Evolutionary conservation across 2,797 vertebrate genomes (phyloP).

Genomic region (Bradypus variegatus): DNA sequence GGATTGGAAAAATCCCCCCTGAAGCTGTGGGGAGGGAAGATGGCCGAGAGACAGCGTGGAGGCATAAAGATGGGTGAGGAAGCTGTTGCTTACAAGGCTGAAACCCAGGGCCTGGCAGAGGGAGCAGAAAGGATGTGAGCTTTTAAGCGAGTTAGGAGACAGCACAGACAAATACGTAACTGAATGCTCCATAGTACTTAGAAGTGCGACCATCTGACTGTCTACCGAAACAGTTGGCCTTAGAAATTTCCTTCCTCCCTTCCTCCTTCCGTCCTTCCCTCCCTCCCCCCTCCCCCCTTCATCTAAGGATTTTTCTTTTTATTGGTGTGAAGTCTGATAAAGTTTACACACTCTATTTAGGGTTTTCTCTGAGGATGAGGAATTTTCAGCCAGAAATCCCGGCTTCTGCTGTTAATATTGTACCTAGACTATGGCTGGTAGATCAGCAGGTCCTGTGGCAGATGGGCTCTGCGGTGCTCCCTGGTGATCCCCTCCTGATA

Average conservation of each 20-base stretch:
- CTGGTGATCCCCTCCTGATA: too few relatives aligned
- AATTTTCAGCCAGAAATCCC: not conserved
- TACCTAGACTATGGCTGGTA: not conserved
- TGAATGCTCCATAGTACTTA: not conserved
- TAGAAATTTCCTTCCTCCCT: not conserved
- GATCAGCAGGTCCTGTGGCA: not conserved
- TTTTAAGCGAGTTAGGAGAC: not conserved
- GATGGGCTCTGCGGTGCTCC: too few relatives aligned
- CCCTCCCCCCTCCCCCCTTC: not conserved
- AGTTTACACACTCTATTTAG: not conserved
- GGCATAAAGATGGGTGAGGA: not conserved
- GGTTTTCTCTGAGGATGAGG: not conserved
- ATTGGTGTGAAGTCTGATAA: not conserved
- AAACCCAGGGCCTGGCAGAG: not conserved
- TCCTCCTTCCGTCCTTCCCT: too few relatives aligned
- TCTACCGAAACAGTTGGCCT: not conserved
- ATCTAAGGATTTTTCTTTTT: not conserved
- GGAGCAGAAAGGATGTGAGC: not conserved
- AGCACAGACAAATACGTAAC: not conserved
- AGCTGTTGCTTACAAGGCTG: not conserved
- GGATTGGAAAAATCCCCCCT: not conserved
- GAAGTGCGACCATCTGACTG: not conserved
- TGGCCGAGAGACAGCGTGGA: not conserved
- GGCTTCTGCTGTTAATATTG: not conserved
- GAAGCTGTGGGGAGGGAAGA: not conserved